A percentile compares a stretch with the other conserved stretches of the same genome.
phyloP scores from a whole-genome alignment of 2,888 invertebrate genomes.

The Drosophila borborema region DNA sequence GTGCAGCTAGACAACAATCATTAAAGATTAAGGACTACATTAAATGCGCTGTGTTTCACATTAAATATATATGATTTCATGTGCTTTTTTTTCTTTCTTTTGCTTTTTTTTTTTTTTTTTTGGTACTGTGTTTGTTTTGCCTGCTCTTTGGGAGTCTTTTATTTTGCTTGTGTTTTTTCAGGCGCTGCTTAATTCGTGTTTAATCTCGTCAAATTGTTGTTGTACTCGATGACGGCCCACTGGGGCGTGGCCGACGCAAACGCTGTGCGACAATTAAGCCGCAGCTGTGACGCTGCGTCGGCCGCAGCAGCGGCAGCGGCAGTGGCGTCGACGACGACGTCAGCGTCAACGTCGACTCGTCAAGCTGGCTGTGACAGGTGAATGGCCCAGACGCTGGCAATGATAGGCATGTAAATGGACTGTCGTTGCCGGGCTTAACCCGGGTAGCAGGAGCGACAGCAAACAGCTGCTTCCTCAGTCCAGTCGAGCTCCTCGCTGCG shows the following conservation, averaged over 20 bases:
- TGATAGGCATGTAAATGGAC: conserved; percentile 70
- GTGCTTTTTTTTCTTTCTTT: conserved; percentile 42
- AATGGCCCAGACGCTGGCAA: conserved; percentile 54
- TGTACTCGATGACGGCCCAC: conserved; percentile 39
- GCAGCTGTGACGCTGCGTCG: conserved; percentile 29
- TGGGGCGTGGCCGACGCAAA: conserved; percentile 55
- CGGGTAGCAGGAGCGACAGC: conserved; percentile 32
- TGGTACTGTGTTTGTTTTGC: conserved; percentile 33
- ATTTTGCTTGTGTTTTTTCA: conserved; percentile 47
- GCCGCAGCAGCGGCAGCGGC: not conserved
- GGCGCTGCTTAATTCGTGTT: conserved; percentile 70
- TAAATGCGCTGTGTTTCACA: conserved; percentile 53
- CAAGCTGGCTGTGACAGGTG: conserved; percentile 67
- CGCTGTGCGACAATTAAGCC: conserved; percentile 49
- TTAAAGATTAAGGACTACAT: conserved; percentile 69
- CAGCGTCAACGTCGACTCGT: conserved; percentile 16
- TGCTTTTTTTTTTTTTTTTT: conserved; percentile 4
- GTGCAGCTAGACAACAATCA: conserved; percentile 17
- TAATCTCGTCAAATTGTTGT: conserved; percentile 68
- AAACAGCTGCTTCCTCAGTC: conserved; percentile 39
- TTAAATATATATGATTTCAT: conserved; percentile 66
- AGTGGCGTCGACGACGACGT: conserved; percentile 14
- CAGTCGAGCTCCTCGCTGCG: conserved; percentile 33
- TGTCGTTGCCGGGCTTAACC: conserved; percentile 28
- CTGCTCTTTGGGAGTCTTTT: conserved; percentile 17